Percentiles rank a stretch among this genome's conserved stretches.
Conservation (phyloP, 2,113 vertebrate species). For the Carassius carassius region DNA sequence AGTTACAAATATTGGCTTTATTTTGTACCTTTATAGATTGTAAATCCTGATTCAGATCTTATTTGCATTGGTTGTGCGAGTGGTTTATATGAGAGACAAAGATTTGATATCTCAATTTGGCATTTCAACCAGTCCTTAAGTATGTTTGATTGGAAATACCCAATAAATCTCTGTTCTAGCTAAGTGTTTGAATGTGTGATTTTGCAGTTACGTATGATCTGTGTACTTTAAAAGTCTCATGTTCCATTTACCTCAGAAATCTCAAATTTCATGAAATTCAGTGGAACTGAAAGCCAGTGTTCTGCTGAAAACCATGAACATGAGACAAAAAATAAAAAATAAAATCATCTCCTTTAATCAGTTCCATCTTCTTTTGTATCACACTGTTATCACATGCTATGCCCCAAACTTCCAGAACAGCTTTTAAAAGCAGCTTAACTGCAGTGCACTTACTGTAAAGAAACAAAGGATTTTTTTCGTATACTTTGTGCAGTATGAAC, state of each 20-base stretch:
- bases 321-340: neutral
- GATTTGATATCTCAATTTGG: neutral
- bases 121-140: neutral
- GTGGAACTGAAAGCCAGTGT: neutral
- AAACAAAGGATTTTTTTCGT: slow-evolving; percentile 35
- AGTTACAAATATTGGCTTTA: neutral
- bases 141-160: neutral
- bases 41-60: neutral
- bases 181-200: neutral
- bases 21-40: neutral
- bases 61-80: neutral
- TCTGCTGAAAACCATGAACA: neutral
- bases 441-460: slow-evolving; percentile 30
- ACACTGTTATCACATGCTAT: neutral
- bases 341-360: neutral
- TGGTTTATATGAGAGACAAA: neutral
- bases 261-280: neutral
- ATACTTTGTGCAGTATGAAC: slow-evolving; percentile 28
- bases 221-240: neutral
- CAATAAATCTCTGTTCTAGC: neutral
- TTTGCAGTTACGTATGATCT: neutral
- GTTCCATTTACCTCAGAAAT: neutral
- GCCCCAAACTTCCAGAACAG: neutral
- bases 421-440: neutral
- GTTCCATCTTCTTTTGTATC: neutral